Evolutionary conservation across 1,140 invertebrate genomes (phyloP), one percentile per base, ranked within the genome.

Genomic region (Leptopilina clavipes): DNA sequence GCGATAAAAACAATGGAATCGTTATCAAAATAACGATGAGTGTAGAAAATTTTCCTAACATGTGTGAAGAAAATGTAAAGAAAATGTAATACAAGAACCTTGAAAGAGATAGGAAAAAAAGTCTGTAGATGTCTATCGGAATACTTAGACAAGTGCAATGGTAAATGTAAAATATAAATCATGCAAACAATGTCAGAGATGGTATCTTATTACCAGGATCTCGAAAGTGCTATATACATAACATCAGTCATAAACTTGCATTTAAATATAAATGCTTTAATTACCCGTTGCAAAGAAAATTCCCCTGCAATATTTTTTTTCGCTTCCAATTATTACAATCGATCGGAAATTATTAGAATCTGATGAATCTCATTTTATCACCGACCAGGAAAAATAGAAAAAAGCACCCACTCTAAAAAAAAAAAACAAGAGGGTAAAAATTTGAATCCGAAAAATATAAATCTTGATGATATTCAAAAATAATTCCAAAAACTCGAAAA

Each of bases 161-260:
- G 59, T 65, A 65, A 65, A 65, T 25, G 59, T 65, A 14, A 65
- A 65, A 65, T n/a, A 65, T 31, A 65, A 65, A 65, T 65, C 59
- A 65, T 65, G 59, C 19, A 31, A 65, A 65, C 25, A 65, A 65
- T 65, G 25, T 65, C 59, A 65, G 59, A 65, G 25, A 65, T 65
- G 59, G 25, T 65, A 65, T 65, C 59, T 65, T 65, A 31, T 65
- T 31, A 37, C 25, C 59, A 65, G 59, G 59, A 65, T 65, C 59
- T 65, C 12, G 31, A 12, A 12, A 31, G 12, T 12, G 9, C 59
- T 31, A 40, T 40, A 40, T 40, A 40, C 9, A 31, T 31, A 31
- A 31, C 6, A 25, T 10, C 22, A 65, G 19, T 59, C 18, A 59
- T 59, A 59, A 59, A 22, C 9, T 22, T 22, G 11, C 54, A 59